Evolutionary conservation across 2,888 invertebrate genomes (phyloP), one percentile per base, ranked within the genome.

Genomic region (Sinelater perroti): DNA sequence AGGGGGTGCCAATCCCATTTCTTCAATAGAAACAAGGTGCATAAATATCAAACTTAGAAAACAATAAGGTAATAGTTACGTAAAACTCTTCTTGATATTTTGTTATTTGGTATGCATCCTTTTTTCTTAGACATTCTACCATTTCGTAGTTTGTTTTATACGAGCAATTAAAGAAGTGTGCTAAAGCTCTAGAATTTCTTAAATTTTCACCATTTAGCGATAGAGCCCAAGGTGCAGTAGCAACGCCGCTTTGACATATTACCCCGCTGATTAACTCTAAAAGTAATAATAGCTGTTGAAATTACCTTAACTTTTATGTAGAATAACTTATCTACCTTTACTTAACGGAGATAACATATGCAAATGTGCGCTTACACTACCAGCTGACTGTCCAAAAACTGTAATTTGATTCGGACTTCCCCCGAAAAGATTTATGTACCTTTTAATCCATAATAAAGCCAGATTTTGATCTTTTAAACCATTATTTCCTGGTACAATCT

Each of bases 1-100:
- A 90, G 87, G 1, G 90, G 88, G 75, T 90, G 89, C 63, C 85
- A 86, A 70, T 89, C 89, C 87, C 88, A 90, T 53, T 82, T 80
- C 89, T 89, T 60, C 14, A 69, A 35, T 24, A 11, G 7, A 11
- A 11, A 16, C 17, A 2, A 11, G 6, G 28, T 3, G 14, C n/a
- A 8, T 8, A 14, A 14, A 6, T 14, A 5, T 31, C 2, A 11
- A 31, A 2, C 7, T 24, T 24, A 24, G 24, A 24, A 7, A 6
- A 24, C 7, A 24, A 24, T 24, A 6, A 24, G 7, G 5, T 24
- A 24, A 24, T 6, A 6, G 5, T 24, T 24, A 24, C 5, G 24
- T 24, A 24, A 24, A 24, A 24, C 24, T 7, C 5, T 6, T 24
- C 5, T 24, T 24, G 24, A 6, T 7, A 7, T 7, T 24, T 7